Evolutionary conservation across 2,797 vertebrate genomes (phyloP), one percentile per base, ranked within the genome.

Genomic region (Ispidina lecontei): DNA sequence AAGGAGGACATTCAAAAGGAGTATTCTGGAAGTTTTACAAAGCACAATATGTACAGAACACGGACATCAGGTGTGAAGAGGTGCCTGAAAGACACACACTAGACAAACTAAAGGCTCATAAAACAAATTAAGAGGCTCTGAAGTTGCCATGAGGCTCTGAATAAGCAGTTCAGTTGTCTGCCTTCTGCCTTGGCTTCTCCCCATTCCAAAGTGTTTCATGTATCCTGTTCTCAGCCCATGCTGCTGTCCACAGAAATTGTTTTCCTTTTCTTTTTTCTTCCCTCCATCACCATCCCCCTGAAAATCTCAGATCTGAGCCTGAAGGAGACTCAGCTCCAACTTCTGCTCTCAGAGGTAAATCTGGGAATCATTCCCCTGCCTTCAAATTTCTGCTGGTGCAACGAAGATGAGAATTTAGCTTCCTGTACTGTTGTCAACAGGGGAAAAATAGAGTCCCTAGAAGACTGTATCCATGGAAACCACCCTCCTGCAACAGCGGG

Each of bases 401-500:
- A 31, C 43, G 58, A 74, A 86, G 74, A 96, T 76, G 73, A 83
- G 86, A 95, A 67, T 95, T 95, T 90, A 91, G 92, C 85, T 93
- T 91, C 89, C 76, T 69, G 67, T 72, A 18, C 70, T 73, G 81
- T 68, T 96, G 93, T 89, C 90, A 89, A 82, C 86, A 85, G 72
- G 68, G 84, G 68, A 59, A 91, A 94, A 94, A 83, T 79, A 93
- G 73, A 95, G 87, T 75, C 43, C 18, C 55, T 85, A 4, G 91
- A 91, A 95, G 71, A 68, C 91, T 75, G 97, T 97, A 94, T 77
- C 97, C 97, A 96, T 97, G 95, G 97, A 96, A 97, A 97, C 96
- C 84, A n/a, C 84, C 54, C 76, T 87, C 55, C 89, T 94, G 95
- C 91, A 93, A 43, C 51, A 81, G 82, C 8, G 20, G 43, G 44